Evolutionary conservation across 2,797 vertebrate species (phyloP), one percentile per base, ranked within the genome.

Genomic region (Anableps anableps): DNA sequence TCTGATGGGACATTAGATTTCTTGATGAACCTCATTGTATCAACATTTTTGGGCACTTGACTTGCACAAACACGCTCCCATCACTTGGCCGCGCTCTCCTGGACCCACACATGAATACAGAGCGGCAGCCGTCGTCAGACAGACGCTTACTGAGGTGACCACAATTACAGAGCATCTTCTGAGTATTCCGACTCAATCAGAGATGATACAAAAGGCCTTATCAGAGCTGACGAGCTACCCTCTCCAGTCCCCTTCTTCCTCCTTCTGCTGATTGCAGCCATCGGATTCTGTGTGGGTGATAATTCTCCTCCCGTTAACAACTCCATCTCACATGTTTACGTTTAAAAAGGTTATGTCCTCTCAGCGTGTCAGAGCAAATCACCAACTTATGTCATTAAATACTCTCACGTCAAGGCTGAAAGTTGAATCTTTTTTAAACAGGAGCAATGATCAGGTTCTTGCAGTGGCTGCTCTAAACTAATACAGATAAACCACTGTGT

Each of bases 101-200:
- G 4, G 60, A 66, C 76, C 66, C 83, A 50, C 48, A n/a, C 84
- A 74, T 75, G 73, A 81, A 91, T 83, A 84, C n/a, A 70, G 86
- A 91, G 80, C 17, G 48, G 47, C 72, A 29, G n/a, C 58, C 58
- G 2, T 14, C 23, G 21, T 38, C 74, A 6, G 64, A 36, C 85
- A 53, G 62, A 38, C 75, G 53, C 87, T 29, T 13, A 72, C 75
- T 0, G 3, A 82, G 81, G 93, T 83, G 81, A 85, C 78, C 80
- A 64, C 93, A 89, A 94, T 92, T 86, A 88, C 82, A 81, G 74
- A 41, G 83, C 84, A 82, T 88, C 86, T 90, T 86, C 78, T 86
- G 87, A 93, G 92, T 88, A 85, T 91, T 86, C 79, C 84, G 85
- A 85, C 91, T 91, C 94, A 95, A 94, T 95, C 94, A 95, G 91